phyloP scores from a whole-genome alignment of 2,888 invertebrate species.

The Thymelicus lineola region DNA sequence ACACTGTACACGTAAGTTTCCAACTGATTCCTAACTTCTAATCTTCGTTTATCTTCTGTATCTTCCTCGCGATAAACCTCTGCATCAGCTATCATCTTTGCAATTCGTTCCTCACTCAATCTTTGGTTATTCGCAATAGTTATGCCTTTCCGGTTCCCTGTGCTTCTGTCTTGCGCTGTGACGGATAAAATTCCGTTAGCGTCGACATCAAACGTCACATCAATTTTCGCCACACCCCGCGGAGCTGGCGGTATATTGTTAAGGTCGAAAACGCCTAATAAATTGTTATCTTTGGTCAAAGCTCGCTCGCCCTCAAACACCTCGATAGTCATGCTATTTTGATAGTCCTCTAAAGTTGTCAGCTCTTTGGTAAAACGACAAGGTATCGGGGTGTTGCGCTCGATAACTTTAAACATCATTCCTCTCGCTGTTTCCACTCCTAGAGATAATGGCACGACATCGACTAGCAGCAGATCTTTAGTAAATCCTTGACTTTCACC shows the following conservation, averaged over 20 bases:
- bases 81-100: slow-evolving; percentile 64
- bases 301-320: slow-evolving; percentile 71
- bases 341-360: slow-evolving; percentile 68
- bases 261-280: slow-evolving; percentile 65
- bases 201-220: slow-evolving; percentile 68
- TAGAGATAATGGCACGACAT: slow-evolving; percentile 68
- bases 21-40: slow-evolving; percentile 67
- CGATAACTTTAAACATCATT: slow-evolving; percentile 68
- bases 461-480: slow-evolving; percentile 58
- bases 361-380: slow-evolving; percentile 65
- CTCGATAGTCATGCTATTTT: slow-evolving; percentile 68
- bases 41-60: slow-evolving; percentile 56
- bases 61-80: slow-evolving; percentile 61
- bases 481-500: slow-evolving; percentile 56
- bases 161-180: slow-evolving; percentile 60
- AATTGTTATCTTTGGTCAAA: slow-evolving; percentile 66
- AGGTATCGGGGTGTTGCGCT: slow-evolving; percentile 67
- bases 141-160: slow-evolving; percentile 58
- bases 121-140: slow-evolving; percentile 60
- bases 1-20: slow-evolving; percentile 66
- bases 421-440: slow-evolving; percentile 70
- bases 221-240: slow-evolving; percentile 64
- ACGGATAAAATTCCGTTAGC: slow-evolving; percentile 66
- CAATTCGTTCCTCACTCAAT: slow-evolving; percentile 58
- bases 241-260: slow-evolving; percentile 68